phyloP scores from a whole-genome alignment of 2,888 invertebrate genomes.

The Prionchulus punctatus region DNA sequence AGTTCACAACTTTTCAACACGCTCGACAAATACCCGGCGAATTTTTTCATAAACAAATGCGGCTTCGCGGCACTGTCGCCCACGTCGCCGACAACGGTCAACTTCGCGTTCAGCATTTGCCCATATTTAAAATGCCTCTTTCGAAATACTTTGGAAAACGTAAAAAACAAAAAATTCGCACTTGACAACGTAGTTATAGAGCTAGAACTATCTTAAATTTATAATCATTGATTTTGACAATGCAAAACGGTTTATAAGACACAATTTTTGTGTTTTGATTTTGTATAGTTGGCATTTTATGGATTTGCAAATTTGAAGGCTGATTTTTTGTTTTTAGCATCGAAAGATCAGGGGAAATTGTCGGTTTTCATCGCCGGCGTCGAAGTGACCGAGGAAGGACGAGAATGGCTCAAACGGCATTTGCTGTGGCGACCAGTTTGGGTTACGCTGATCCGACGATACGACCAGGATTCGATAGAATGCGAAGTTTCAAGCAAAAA shows the following conservation, averaged over 20 bases:
- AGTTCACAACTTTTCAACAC: slow-evolving; percentile 27
- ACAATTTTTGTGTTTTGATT: too few relatives aligned
- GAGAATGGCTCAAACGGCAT: background rate
- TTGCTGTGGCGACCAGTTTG: background rate
- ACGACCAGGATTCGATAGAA: background rate
- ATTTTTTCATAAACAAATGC: slow-evolving; percentile 25
- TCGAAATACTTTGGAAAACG: background rate
- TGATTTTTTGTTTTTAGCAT: too few relatives aligned
- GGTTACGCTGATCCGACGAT: background rate
- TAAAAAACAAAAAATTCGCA: too few relatives aligned
- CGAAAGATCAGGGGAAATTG: background rate
- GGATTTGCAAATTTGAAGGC: too few relatives aligned
- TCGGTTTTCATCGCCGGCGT: background rate
- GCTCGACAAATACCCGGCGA: slow-evolving; percentile 28
- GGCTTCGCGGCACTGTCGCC: slow-evolving; percentile 21
- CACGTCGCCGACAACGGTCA: background rate
- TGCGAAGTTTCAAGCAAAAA: slow-evolving; percentile 1
- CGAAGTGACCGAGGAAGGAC: background rate
- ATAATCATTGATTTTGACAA: too few relatives aligned
- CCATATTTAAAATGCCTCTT: background rate
- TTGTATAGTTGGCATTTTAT: too few relatives aligned
- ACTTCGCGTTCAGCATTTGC: slow-evolving; percentile 1
- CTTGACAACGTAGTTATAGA: too few relatives aligned
- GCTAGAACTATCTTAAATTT: too few relatives aligned
- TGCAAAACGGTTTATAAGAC: too few relatives aligned